phyloP scores from a whole-genome alignment of 2,113 vertebrate genomes.

The Seriola rivoliana region DNA sequence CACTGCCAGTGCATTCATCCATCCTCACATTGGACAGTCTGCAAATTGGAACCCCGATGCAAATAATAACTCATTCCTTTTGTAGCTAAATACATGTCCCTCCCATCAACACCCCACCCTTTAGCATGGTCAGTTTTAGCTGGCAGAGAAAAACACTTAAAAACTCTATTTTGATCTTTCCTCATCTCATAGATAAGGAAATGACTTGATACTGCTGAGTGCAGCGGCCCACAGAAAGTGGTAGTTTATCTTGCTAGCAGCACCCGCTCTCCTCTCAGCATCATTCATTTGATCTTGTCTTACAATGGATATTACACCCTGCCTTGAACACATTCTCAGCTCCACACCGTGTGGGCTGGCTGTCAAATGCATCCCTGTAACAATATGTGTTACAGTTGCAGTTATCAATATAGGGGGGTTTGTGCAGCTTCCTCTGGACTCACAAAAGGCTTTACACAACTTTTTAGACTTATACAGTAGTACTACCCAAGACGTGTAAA shows the following conservation, averaged over 20 bases:
- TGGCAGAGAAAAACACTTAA: conserved; percentile 18
- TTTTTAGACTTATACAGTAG: too few species aligned
- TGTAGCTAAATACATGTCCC: conserved; percentile 9
- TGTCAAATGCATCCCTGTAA: conserved; percentile 6
- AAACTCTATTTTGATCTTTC: conserved; percentile 44
- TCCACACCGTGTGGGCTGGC: background rate
- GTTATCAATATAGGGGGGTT: background rate
- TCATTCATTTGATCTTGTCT: conserved; percentile 63
- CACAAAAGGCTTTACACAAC: too few species aligned
- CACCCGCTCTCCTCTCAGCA: conserved; percentile 30
- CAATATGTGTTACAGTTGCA: conserved; percentile 7
- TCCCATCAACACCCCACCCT: background rate
- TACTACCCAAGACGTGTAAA: too few species aligned
- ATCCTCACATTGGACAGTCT: conserved; percentile 37
- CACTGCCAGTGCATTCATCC: background rate
- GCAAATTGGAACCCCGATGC: conserved; percentile 58
- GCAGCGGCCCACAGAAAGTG: conserved; percentile 38
- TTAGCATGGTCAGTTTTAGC: conserved; percentile 28
- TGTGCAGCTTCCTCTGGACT: too few species aligned
- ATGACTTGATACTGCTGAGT: conserved; percentile 45
- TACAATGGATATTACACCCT: conserved; percentile 44
- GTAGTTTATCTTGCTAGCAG: conserved; percentile 62
- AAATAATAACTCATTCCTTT: conserved; percentile 59
- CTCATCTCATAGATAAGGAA: conserved; percentile 48
- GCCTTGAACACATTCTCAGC: conserved; percentile 25